A percentile compares a stretch with the other conserved stretches of the same genome.
phyloP scores from a whole-genome alignment of 2,113 vertebrate species.

The Cacatua alba region DNA sequence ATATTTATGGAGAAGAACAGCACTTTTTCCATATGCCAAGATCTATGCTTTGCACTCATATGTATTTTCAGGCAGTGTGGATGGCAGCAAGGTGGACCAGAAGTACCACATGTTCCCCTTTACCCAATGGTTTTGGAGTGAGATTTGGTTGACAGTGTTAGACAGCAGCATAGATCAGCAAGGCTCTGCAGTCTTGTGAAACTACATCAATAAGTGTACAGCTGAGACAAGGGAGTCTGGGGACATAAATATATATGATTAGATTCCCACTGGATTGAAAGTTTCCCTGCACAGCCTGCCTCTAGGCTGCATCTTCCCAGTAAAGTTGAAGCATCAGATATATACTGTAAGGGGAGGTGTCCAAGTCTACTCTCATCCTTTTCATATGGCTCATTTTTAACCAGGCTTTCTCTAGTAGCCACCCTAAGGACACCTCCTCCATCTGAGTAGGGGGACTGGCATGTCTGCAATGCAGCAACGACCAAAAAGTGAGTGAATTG shows the following conservation, averaged over 20 bases:
- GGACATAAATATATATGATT: slow-evolving; percentile 29
- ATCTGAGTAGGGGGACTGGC: not conserved
- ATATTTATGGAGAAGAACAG: not conserved
- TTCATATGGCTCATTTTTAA: slow-evolving; percentile 19
- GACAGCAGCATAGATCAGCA: not conserved
- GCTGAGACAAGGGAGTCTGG: not conserved
- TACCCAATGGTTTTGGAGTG: not conserved
- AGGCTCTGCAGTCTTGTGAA: not conserved
- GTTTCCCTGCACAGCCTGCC: not conserved
- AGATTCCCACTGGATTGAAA: not conserved
- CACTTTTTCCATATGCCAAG: not conserved
- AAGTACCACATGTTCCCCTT: not conserved
- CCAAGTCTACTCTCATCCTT: not conserved
- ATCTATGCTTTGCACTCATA: not conserved
- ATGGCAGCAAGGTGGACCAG: not conserved
- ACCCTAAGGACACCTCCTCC: slow-evolving; percentile 24
- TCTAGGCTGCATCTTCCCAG: not conserved
- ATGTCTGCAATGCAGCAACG: accelerated
- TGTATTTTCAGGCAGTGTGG: not conserved
- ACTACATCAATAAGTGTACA: not conserved
- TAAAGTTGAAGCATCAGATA: not conserved
- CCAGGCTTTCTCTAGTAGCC: not conserved
- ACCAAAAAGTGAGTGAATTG: not conserved
- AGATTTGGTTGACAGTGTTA: not conserved
- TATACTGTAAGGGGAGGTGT: not conserved